A percentile compares a stretch with the other conserved stretches of the same genome.
phyloP scores from a whole-genome alignment of 35 echinoderm and acorn worm genomes.

The Holothuria glaberrima region DNA sequence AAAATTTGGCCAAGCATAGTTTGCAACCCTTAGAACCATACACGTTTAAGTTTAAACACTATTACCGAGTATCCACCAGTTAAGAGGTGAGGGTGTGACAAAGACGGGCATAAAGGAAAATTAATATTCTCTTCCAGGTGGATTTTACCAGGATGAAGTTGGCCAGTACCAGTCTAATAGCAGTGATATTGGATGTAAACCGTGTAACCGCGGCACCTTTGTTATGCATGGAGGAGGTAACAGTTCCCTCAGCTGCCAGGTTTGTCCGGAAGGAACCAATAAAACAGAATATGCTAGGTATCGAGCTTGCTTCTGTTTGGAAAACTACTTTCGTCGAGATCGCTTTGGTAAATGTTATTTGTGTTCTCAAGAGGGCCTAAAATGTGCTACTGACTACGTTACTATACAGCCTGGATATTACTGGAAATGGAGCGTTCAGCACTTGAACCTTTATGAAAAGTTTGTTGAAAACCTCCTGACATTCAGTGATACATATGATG shows the following conservation, averaged over 20 bases:
- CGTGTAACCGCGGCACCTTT: constrained; percentile 54
- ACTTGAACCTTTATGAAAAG: neutral
- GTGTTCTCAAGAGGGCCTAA: constrained; percentile 23
- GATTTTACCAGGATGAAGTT: constrained; percentile 62
- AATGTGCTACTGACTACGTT: constrained; percentile 42
- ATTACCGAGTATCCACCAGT: no score
- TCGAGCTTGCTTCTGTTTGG: constrained; percentile 63
- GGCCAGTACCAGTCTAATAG: constrained; percentile 14
- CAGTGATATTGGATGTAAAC: constrained; percentile 11
- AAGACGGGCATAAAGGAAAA: neutral
- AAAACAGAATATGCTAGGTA: constrained; percentile 36
- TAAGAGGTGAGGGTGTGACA: no score
- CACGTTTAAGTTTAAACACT: no score
- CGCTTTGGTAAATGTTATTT: constrained; percentile 47
- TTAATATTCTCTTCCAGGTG: constrained; percentile 19
- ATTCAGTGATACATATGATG: constrained; percentile 17
- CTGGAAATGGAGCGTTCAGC: constrained; percentile 26
- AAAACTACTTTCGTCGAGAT: constrained; percentile 49
- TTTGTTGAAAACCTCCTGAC: constrained; percentile 46
- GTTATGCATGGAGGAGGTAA: neutral
- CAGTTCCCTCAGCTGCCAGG: constrained; percentile 12
- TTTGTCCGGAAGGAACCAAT: constrained; percentile 64
- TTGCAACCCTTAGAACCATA: no score
- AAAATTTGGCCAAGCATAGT: no score
- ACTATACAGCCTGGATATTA: constrained; percentile 45